Evolutionary conservation across 2,888 invertebrate species (phyloP).

Genomic region (Pandemis heparana): DNA sequence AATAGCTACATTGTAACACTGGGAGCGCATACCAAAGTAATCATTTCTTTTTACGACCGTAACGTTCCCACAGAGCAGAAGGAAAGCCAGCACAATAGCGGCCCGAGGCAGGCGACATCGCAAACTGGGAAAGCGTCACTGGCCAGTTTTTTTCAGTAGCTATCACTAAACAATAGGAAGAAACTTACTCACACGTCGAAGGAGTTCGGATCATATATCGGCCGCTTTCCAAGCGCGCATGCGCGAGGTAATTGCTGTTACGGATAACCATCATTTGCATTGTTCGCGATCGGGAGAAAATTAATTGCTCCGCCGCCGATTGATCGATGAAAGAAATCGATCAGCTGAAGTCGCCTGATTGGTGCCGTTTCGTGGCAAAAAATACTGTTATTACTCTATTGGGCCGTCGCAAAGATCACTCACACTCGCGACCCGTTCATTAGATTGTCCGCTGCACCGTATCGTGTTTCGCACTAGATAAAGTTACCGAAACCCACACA

Average conservation of each 20-base stretch:
- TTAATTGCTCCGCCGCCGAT: slow-evolving; percentile 73
- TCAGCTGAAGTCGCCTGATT: slow-evolving; percentile 44
- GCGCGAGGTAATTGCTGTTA: slow-evolving; percentile 70
- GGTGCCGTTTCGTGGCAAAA: slow-evolving; percentile 22
- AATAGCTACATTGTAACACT: slow-evolving; percentile 46
- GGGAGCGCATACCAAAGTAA: slow-evolving; percentile 60
- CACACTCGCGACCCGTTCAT: slow-evolving; percentile 45
- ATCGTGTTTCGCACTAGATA: slow-evolving; percentile 50
- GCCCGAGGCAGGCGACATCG: slow-evolving; percentile 29
- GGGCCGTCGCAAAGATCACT: slow-evolving; percentile 39
- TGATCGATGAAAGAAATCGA: slow-evolving; percentile 66
- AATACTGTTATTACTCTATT: slow-evolving; percentile 27
- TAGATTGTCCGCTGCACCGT: slow-evolving; percentile 47
- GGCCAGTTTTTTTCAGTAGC: slow-evolving; percentile 62
- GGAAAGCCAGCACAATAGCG: slow-evolving; percentile 48
- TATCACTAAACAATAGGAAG: slow-evolving; percentile 77
- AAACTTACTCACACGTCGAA: slow-evolving; percentile 75
- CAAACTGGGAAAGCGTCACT: slow-evolving; percentile 69
- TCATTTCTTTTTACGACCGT: slow-evolving; percentile 53
- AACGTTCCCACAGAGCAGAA: slow-evolving; percentile 59
- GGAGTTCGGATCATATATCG: slow-evolving; percentile 65
- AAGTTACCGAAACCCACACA: slow-evolving; percentile 48
- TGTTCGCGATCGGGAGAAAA: slow-evolving; percentile 79
- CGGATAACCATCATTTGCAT: slow-evolving; percentile 82
- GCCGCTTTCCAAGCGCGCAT: slow-evolving; percentile 75